These are phyloP conservation scores for Patella ulyssiponensis DNA, from an alignment of 2,888 invertebrate genomes.

Conservation along the genomic window DNA sequence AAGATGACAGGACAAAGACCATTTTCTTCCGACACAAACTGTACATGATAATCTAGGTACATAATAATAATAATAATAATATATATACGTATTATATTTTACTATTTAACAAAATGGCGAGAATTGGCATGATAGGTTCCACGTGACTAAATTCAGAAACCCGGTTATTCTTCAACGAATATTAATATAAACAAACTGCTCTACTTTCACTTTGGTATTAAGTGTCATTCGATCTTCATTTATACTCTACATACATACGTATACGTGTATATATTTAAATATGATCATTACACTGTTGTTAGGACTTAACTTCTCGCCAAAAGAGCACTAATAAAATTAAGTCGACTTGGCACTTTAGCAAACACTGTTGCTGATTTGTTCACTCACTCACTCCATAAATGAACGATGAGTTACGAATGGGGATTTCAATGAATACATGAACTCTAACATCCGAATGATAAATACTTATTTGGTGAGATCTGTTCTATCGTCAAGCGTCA, in stretches of 20 bases:
- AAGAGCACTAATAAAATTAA: not conserved
- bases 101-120: not conserved
- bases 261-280: too few relatives aligned
- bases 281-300: too few relatives aligned
- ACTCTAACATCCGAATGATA: slow-evolving; percentile 11
- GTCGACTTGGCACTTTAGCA: slow-evolving; percentile 6
- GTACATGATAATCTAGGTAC: slow-evolving; percentile 1
- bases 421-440: not conserved
- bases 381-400: not conserved
- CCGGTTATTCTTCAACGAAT: not conserved
- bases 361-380: not conserved
- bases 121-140: not conserved
- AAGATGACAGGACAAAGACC: not conserved
- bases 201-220: too few relatives aligned
- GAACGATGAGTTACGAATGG: slow-evolving; percentile 5
- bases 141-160: slow-evolving; percentile 8
- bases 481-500: slow-evolving; percentile 7
- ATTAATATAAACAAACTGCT: too few relatives aligned
- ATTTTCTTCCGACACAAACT: not conserved
- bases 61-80: not conserved
- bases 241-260: too few relatives aligned
- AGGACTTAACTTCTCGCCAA: not conserved
- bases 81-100: not conserved
- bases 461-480: slow-evolving; percentile 12
- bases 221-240: too few relatives aligned